Evolutionary conservation across 2,797 vertebrate species (phyloP), one percentile per base, ranked within the genome.

Genomic region (Neopelma chrysocephalum): DNA sequence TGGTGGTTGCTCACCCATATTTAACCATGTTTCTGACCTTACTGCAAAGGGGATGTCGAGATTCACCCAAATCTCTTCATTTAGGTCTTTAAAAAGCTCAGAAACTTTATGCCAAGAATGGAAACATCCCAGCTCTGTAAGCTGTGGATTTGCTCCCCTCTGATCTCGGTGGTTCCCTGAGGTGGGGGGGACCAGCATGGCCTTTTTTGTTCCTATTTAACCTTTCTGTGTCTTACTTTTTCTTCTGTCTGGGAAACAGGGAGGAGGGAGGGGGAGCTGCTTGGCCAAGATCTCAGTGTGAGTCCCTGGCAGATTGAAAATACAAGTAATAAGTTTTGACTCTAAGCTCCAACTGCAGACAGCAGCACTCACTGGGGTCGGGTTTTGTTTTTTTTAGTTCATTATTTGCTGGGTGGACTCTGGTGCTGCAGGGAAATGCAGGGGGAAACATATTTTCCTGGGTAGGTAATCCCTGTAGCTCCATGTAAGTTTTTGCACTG

Each of bases 241-340:
- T 56, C 76, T 87, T 48, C 75, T 57, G 38, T 71, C 81, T 89
- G 90, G 87, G 89, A 92, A 92, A 58, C 0, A 12, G 75, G 81
- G 83, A 78, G 93, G 83, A 68, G 90, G 75, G 48, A 80, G 57
- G 53, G 65, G 57, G 89, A 82, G 31, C 75, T 69, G 2, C 65
- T 81, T 77, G 89, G 81, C 95, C 45, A 20, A 23, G 81, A 79
- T 85, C 93, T 70, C 89, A 32, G 92, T 75, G 76, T 75, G 92
- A 85, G 79, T 78, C 82, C 79, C 60, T 58, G 94, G 84, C 89
- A 93, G 87, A 85, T 12, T 89, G 82, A 85, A 93, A 93, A 91
- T 66, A 87, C 78, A 31, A 93, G 86, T 92, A 93, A 87, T 77
- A 92, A 90, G 91, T 87, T 93, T 38, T 85, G 89, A 94, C 94